Evolutionary conservation across 1,140 invertebrate species (phyloP).

Genomic region (Carcinoscorpius rotundicauda): DNA sequence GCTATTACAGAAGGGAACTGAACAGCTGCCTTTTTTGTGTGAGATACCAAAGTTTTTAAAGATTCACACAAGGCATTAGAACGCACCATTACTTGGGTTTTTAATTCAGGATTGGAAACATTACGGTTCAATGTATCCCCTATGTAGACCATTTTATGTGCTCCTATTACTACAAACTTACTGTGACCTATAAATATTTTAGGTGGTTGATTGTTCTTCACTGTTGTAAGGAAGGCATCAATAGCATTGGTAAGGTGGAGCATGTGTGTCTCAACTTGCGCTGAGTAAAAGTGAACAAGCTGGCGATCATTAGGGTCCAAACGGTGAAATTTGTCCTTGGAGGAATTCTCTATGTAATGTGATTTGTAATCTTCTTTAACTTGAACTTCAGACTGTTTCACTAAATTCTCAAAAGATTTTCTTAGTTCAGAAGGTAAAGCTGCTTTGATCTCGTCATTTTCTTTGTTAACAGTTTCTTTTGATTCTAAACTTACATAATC

Average conservation of each 20-base stretch:
- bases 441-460: slow-evolving; percentile 55
- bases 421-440: slow-evolving; percentile 52
- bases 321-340: not conserved
- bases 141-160: slow-evolving; percentile 83
- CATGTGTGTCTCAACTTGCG: slow-evolving; percentile 68
- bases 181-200: slow-evolving; percentile 84
- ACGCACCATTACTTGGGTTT: slow-evolving; percentile 54
- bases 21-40: slow-evolving; percentile 77
- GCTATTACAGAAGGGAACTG: slow-evolving; percentile 80
- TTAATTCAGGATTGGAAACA: slow-evolving; percentile 33
- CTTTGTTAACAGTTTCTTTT: slow-evolving; percentile 52
- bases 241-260: slow-evolving; percentile 74
- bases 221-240: slow-evolving; percentile 76
- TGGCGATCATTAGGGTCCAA: slow-evolving; percentile 66
- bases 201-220: slow-evolving; percentile 83
- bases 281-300: slow-evolving; percentile 69
- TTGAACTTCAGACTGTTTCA: slow-evolving; percentile 42
- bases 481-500: slow-evolving; percentile 86
- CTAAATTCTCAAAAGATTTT: slow-evolving; percentile 53
- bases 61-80: slow-evolving; percentile 73
- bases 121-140: slow-evolving; percentile 81
- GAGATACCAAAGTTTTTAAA: slow-evolving; percentile 64
- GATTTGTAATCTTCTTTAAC: slow-evolving; percentile 14
- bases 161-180: slow-evolving; percentile 84
- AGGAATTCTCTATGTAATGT: no score